phyloP scores from a whole-genome alignment of 2,797 vertebrate species.

The Sebastes variabilis region DNA sequence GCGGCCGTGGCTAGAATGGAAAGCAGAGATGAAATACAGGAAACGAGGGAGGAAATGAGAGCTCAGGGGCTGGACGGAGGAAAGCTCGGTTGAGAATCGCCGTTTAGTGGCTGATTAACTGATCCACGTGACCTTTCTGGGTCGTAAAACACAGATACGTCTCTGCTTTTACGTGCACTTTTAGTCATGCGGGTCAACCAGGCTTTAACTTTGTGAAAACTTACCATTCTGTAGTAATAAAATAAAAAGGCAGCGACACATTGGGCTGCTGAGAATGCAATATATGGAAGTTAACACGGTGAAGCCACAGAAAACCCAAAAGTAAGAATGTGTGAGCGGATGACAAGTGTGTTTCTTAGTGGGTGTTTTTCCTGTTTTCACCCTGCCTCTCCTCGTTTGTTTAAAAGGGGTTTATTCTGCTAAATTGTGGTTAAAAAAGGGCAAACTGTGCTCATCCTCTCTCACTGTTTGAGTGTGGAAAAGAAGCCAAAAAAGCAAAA shows the following conservation, averaged over 20 bases:
- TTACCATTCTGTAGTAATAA: not conserved
- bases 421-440: conserved; percentile 50
- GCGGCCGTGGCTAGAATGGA: conserved; percentile 59
- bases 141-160: conserved; percentile 15
- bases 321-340: conserved; percentile 25
- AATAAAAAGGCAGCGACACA: not conserved
- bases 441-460: conserved; percentile 36
- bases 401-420: conserved; percentile 47
- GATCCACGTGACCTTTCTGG: conserved; percentile 41
- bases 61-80: conserved; percentile 17
- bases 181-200: not conserved
- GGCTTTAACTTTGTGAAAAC: not conserved
- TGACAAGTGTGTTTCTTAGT: conserved; percentile 54
- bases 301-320: not conserved
- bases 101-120: conserved; percentile 43
- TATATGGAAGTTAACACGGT: not conserved
- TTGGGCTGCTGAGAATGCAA: not conserved
- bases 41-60: conserved; percentile 58
- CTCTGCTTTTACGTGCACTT: not conserved
- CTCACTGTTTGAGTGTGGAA: not conserved
- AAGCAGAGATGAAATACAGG: conserved; percentile 37
- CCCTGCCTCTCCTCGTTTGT: conserved; percentile 26
- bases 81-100: conserved; percentile 13
- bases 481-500: conserved; percentile 10
- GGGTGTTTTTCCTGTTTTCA: conserved; percentile 47